Evolutionary conservation across 2,113 vertebrate species (phyloP).

Genomic region (Ibidorhyncha struthersii): DNA sequence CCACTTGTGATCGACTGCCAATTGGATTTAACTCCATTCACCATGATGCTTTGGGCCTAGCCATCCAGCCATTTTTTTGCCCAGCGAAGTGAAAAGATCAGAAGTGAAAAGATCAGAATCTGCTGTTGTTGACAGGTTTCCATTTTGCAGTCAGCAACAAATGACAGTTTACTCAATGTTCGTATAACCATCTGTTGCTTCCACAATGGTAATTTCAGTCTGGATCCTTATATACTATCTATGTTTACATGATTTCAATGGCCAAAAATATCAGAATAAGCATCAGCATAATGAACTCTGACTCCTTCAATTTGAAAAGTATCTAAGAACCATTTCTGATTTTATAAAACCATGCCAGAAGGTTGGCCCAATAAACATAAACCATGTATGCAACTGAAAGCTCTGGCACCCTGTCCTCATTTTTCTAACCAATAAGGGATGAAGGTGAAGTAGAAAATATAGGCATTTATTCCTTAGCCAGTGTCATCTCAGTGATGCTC

Average conservation of each 20-base stretch:
- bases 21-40: no score
- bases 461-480: not conserved
- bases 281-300: not conserved
- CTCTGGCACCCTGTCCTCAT: not conserved
- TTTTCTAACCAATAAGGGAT: not conserved
- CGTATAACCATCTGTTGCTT: constrained; percentile 11
- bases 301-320: not conserved
- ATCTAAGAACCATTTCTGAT: not conserved
- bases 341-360: not conserved
- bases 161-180: not conserved
- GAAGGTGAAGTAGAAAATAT: constrained; percentile 5
- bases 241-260: not conserved
- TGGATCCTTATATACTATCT: not conserved
- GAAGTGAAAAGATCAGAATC: not conserved
- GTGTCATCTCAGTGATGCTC: constrained; percentile 30
- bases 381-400: not conserved
- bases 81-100: no score
- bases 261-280: not conserved
- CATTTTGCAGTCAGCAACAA: not conserved
- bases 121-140: not conserved
- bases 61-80: no score
- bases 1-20: no score
- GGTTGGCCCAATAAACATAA: not conserved
- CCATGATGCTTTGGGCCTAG: no score
- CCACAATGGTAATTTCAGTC: not conserved